Evolutionary conservation across 2,797 vertebrate species (phyloP).

Genomic region (Macroramphosus scolopax): DNA sequence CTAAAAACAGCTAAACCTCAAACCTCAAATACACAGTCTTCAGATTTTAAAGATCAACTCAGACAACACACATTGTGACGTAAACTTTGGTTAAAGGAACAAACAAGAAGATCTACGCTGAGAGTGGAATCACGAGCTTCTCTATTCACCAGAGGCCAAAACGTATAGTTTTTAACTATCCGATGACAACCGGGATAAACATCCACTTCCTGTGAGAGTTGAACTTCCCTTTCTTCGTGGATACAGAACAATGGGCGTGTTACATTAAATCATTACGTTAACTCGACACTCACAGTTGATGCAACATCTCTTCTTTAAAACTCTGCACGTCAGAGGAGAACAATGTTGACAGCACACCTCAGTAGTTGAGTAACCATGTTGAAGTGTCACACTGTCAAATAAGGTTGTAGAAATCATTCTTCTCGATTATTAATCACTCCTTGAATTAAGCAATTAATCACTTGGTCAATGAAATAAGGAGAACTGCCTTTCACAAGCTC

Average conservation of each 20-base stretch:
- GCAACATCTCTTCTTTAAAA: constrained; percentile 16
- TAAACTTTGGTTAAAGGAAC: constrained; percentile 14
- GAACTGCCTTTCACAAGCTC: too few relatives aligned
- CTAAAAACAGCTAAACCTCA: constrained; percentile 65
- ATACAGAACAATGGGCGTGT: constrained; percentile 11
- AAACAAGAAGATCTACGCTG: too few relatives aligned
- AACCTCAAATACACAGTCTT: constrained; percentile 47
- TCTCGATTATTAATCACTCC: too few relatives aligned
- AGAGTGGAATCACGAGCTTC: too few relatives aligned
- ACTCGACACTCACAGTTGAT: constrained; percentile 20
- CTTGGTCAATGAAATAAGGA: too few relatives aligned
- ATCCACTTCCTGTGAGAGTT: constrained; percentile 13
- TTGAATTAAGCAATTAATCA: too few relatives aligned
- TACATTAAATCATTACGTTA: constrained; percentile 7
- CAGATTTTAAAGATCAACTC: constrained; percentile 33
- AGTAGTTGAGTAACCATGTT: constrained; percentile 11
- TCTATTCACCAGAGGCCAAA: too few relatives aligned
- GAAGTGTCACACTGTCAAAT: not conserved
- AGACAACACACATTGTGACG: constrained; percentile 45
- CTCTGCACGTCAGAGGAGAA: constrained; percentile 9
- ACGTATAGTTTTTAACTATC: too few relatives aligned
- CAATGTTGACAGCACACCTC: constrained; percentile 26
- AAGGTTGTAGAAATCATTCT: too few relatives aligned
- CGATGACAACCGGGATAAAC: constrained; percentile 22
- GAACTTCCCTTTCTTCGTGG: constrained; percentile 3